Percentiles rank a stretch among this genome's conserved stretches.
These are phyloP conservation scores for Sarcophaga caerulescens DNA, from an alignment of 2,888 invertebrate species.

Conservation along the genomic window DNA sequence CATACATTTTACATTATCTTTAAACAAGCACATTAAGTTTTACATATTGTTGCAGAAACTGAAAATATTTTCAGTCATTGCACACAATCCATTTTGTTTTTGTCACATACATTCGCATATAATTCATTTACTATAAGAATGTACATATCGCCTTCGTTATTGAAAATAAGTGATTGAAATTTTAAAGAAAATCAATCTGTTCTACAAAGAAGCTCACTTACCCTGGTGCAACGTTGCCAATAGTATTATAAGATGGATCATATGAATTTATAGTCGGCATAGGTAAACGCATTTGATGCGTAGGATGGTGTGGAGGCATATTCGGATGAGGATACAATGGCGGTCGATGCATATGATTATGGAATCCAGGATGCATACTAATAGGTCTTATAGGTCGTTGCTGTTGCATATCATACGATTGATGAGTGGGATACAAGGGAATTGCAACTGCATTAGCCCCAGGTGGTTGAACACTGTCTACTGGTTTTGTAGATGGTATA, in stretches of 20 bases:
- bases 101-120: neutral
- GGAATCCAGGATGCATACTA: slow-evolving; percentile 62
- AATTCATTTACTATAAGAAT: neutral
- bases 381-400: slow-evolving; percentile 62
- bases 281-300: slow-evolving; percentile 61
- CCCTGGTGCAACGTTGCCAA: slow-evolving; percentile 65
- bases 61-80: neutral
- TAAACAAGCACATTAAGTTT: too few relatives aligned
- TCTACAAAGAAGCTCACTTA: slow-evolving; percentile 66
- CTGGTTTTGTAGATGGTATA: slow-evolving; percentile 37
- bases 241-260: slow-evolving; percentile 60
- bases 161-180: neutral
- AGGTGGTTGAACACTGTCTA: slow-evolving; percentile 61
- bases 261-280: slow-evolving; percentile 63
- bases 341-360: slow-evolving; percentile 62
- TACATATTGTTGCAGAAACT: too few relatives aligned
- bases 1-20: neutral
- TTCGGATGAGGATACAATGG: slow-evolving; percentile 65
- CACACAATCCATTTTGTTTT: neutral
- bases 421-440: slow-evolving; percentile 48
- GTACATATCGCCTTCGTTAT: neutral
- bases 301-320: slow-evolving; percentile 66
- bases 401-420: slow-evolving; percentile 59
- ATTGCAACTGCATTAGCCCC: slow-evolving; percentile 54
- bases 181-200: slow-evolving; percentile 58